Percentiles rank a stretch among this genome's conserved stretches.
phyloP scores from a whole-genome alignment of 2,113 vertebrate genomes.

The Laterallus jamaicensis region DNA sequence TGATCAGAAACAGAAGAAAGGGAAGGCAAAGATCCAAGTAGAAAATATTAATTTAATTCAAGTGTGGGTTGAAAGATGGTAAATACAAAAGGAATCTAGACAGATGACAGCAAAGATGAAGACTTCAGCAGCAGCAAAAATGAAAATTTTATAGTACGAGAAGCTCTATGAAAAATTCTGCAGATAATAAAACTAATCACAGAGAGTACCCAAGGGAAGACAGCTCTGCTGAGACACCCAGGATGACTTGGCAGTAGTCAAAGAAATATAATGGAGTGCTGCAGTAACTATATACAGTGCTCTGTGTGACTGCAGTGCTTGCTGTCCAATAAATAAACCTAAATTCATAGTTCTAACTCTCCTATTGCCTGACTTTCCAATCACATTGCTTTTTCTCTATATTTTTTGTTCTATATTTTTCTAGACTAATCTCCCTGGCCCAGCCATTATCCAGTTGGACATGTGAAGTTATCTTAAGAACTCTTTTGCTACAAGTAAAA shows the following conservation, averaged over 20 bases:
- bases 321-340: background rate
- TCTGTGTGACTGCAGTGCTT: background rate
- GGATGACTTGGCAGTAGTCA: background rate
- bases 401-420: background rate
- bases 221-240: background rate
- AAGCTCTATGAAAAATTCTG: background rate
- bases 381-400: background rate
- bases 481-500: background rate
- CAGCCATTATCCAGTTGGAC: background rate
- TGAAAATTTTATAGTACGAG: background rate
- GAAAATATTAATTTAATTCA: background rate
- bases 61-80: background rate
- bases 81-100: background rate
- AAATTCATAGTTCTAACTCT: background rate
- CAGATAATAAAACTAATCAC: background rate
- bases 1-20: constrained; percentile 32
- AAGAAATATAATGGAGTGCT: background rate
- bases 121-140: background rate
- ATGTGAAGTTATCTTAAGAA: background rate
- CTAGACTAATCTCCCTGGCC: background rate
- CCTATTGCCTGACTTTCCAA: background rate
- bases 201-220: background rate
- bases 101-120: background rate
- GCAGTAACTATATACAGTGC: background rate
- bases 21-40: background rate